Base-by-base conservation (phyloP, 1,140 invertebrate species). In the Chionoecetes opilio region DNA sequence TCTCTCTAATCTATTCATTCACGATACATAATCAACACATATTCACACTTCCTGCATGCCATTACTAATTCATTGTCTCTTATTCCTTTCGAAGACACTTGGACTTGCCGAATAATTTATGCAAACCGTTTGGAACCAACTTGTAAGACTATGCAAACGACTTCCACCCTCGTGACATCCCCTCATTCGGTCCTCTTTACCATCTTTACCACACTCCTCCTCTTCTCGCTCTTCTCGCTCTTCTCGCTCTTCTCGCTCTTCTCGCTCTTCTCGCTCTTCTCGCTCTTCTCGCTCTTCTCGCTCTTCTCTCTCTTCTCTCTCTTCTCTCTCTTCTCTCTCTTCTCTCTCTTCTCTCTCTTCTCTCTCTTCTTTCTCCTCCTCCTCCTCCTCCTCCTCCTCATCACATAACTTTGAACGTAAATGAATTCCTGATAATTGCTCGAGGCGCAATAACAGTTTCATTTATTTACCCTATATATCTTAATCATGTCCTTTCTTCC, bases 1-100 rank as follows among this genome's bases (percentile, higher is more conserved):
- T 46, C 41, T 46, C 41, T 46, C 14, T 14, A 63, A 9, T 63
- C 17, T 21, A 63, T n/a, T 75, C 63, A n/a, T 26, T 11, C 21
- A 75, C 26, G 63, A n/a, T 75, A 75, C n/a, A 75, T 75, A 75
- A 75, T 75, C 63, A 75, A 26, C 6, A 75, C 63, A 75, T 75
- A 75, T 75, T 75, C 63, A 75, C n/a, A n/a, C 21, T 75, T 21
- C 8, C 63, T 75, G 26, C 63, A 21, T 75, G 6, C 6, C 63
- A 75, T 75, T 75, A 75, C 63, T 75, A 75, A 75, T 75, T 75
- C 63, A 75, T 75, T 75, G 21, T 75, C 63, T 75, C 63, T 75
- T 75, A 5, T 75, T 75, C 63, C 63, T 75, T 75, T n/a, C 63
- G 63, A 17, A n/a, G 21, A 26, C 26, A 1, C 63, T 75, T 75